Percentiles rank a stretch among this genome's conserved stretches.
Evolutionary conservation across 2,797 vertebrate genomes (phyloP).

Genomic region (Lophius americanus): DNA sequence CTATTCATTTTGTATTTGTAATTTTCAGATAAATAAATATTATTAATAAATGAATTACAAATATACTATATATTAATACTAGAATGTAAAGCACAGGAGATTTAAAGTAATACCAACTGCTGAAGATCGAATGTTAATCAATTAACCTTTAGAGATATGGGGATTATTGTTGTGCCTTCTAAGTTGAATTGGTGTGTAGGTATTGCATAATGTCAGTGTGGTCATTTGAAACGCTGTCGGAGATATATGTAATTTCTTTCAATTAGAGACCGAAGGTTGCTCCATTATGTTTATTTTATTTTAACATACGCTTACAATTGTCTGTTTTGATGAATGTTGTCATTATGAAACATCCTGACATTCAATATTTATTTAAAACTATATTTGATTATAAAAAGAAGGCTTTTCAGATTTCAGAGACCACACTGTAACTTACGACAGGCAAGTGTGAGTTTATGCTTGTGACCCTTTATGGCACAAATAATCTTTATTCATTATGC

Average conservation of each 20-base stretch:
- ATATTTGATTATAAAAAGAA: conserved; percentile 7
- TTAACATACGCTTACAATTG: neutral
- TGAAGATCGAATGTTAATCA: conserved; percentile 32
- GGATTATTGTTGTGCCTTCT: conserved; percentile 18
- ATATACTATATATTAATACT: conserved; percentile 21
- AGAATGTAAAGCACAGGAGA: conserved; percentile 43
- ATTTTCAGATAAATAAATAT: conserved; percentile 32
- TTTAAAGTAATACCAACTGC: conserved; percentile 15
- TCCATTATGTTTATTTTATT: conserved; percentile 5
- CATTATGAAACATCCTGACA: conserved; percentile 7
- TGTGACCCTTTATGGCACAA: conserved; percentile 13
- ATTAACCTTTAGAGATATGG: conserved; percentile 25
- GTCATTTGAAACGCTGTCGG: neutral
- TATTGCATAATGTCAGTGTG: conserved; percentile 10
- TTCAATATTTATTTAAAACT: conserved; percentile 23
- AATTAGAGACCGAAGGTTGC: neutral
- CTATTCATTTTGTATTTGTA: conserved; percentile 25
- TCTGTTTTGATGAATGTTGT: conserved; percentile 3
- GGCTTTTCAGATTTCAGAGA: neutral
- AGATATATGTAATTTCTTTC: conserved; percentile 11
- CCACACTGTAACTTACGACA: neutral
- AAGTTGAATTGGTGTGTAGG: neutral
- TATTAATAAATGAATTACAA: conserved; percentile 29
- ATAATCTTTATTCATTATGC: neutral
- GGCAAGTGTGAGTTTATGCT: neutral